phyloP scores from a whole-genome alignment of 2,888 invertebrate genomes.

The Lacanobia oleracea region DNA sequence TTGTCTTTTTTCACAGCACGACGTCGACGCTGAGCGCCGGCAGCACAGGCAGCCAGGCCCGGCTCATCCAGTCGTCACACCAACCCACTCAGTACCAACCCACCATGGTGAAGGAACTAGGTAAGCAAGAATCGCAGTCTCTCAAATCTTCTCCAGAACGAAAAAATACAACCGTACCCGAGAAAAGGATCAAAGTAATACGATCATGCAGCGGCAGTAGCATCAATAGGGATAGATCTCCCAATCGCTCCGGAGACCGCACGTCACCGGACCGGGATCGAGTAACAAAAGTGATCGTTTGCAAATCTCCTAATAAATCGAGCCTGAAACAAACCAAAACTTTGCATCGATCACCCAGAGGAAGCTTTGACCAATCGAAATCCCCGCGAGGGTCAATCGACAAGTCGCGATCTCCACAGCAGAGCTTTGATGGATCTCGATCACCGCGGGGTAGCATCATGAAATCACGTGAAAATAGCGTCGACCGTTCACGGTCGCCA shows the following conservation, averaged over 20 bases:
- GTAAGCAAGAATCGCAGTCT: slow-evolving; percentile 92
- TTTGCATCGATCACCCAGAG: slow-evolving; percentile 88
- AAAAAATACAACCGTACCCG: slow-evolving; percentile 76
- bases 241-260: slow-evolving; percentile 78
- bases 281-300: slow-evolving; percentile 88
- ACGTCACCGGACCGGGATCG: slow-evolving; percentile 85
- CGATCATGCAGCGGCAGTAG: slow-evolving; percentile 90
- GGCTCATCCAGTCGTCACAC: slow-evolving; percentile 98
- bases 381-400: slow-evolving; percentile 91
- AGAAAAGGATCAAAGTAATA: slow-evolving; percentile 86
- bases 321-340: slow-evolving; percentile 85
- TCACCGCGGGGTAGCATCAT: slow-evolving; percentile 88
- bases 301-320: slow-evolving; percentile 88
- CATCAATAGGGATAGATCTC: slow-evolving; percentile 86
- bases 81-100: slow-evolving; percentile 98
- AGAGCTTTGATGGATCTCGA: slow-evolving; percentile 89
- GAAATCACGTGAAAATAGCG: slow-evolving; percentile 86
- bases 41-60: slow-evolving; percentile 97
- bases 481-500: slow-evolving; percentile 86
- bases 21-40: slow-evolving; percentile 98
- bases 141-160: slow-evolving; percentile 89
- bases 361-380: slow-evolving; percentile 88
- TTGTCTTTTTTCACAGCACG: slow-evolving; percentile 91
- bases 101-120: slow-evolving; percentile 96
- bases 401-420: slow-evolving; percentile 90